Conservation (phyloP, 2,888 invertebrate species). For the Achlya flavicornis region DNA sequence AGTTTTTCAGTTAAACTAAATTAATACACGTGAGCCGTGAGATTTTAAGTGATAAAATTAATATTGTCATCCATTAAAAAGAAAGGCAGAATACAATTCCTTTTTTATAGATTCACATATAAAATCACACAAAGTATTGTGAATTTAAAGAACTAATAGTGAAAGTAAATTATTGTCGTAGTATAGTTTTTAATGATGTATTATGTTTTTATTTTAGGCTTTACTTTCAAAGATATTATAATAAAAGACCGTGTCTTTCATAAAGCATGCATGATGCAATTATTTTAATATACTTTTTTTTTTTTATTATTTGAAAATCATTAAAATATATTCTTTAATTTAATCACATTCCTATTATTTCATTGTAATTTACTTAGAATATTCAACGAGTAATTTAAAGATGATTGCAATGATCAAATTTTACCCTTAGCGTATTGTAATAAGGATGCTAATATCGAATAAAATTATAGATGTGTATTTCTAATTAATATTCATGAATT, state of each 20-base stretch:
- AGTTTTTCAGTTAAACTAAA: neutral
- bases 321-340: neutral
- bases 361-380: neutral
- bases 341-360: neutral
- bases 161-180: neutral
- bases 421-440: neutral
- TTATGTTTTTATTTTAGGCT: neutral
- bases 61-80: neutral
- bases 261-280: neutral
- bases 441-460: constrained; percentile 26
- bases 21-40: neutral
- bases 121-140: neutral
- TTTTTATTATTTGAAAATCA: neutral
- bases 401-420: neutral
- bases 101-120: neutral
- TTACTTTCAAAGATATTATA: neutral
- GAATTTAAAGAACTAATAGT: neutral
- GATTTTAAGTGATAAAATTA: neutral
- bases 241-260: neutral
- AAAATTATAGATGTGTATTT: constrained; percentile 18
- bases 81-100: neutral
- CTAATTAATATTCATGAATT: constrained; percentile 26
- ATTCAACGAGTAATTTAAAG: neutral
- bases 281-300: neutral
- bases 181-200: neutral